Evolutionary conservation across 2,113 vertebrate species (phyloP), one percentile per base, ranked within the genome.

Genomic region (Clinocottus analis): DNA sequence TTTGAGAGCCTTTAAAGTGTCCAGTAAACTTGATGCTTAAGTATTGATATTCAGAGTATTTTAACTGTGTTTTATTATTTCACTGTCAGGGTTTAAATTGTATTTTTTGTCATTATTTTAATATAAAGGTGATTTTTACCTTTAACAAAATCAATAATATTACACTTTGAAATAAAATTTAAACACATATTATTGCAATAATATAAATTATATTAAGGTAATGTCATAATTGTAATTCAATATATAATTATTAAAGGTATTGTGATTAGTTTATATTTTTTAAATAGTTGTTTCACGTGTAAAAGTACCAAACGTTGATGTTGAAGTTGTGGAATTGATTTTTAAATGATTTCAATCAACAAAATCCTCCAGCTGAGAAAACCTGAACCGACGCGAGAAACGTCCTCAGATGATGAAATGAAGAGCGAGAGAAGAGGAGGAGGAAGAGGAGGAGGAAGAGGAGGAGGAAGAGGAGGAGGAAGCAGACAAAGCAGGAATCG

Each of bases 401-500:
- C 7, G 7, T 16, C 13, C n/a, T 39, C 55, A 1, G 43, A 41
- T 17, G 7, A n/a, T 17, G 1, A 53, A n/a, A 56, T 14, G 27
- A 21, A 41, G 16, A 25, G 66, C 11, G 75, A 35, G 31, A 41
- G 61, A 63, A n/a, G 27, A 59, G 13, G 53, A 56, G 13, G 23
- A 56, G 12, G 53, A 59, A n/a, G 53, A 56, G 13, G 23, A 56
- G 12, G 53, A 25, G 47, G 75, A 23, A 53, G n/a, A n/a, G n/a
- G n/a, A n/a, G n/a, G n/a, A 33, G 37, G 27, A 25, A 5, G 51
- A 55, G 10, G 25, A 29, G 19, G 33, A n/a, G 23, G 33, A 29
- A 9, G 49, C 31, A 37, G 0, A 37, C 29, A 75, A 62, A 63
- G 62, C 31, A 58, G 63, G 12, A 39, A 74, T 74, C 80, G 66